These are phyloP conservation scores for Actenoides hombroni DNA, from an alignment of 2,113 vertebrate species.

Conservation along the genomic window DNA sequence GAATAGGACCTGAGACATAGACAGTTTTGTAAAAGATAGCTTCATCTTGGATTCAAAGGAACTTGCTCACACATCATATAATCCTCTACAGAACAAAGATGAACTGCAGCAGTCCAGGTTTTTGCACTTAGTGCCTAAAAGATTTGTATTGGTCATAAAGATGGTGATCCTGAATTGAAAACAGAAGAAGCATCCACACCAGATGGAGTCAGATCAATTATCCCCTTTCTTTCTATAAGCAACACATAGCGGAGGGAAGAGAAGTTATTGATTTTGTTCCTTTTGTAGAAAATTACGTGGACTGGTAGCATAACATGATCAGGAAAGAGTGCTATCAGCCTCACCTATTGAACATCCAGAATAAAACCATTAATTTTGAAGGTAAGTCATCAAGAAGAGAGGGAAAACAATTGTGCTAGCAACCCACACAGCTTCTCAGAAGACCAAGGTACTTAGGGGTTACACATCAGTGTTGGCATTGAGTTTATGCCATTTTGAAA, in stretches of 20 bases:
- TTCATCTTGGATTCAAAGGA: background rate
- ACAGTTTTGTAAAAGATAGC: background rate
- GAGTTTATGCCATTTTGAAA: background rate
- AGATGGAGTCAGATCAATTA: background rate
- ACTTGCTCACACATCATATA: fast-evolving
- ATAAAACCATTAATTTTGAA: background rate
- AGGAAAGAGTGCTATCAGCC: background rate
- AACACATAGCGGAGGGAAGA: background rate
- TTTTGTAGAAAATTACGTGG: background rate
- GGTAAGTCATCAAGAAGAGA: background rate
- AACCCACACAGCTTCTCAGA: background rate
- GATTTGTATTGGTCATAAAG: background rate
- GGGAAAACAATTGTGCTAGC: background rate
- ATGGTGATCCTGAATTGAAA: background rate
- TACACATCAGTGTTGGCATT: background rate
- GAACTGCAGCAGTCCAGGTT: background rate
- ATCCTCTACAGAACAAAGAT: background rate
- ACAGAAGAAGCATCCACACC: background rate
- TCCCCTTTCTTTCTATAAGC: background rate
- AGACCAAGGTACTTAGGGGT: background rate
- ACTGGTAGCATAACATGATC: background rate
- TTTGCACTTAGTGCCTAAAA: background rate
- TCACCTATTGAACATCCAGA: background rate
- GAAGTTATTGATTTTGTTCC: background rate
- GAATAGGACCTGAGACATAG: background rate